These are phyloP conservation scores for Dasypus novemcinctus DNA, from an alignment of 2,113 vertebrate species.

Conservation along the genomic window DNA sequence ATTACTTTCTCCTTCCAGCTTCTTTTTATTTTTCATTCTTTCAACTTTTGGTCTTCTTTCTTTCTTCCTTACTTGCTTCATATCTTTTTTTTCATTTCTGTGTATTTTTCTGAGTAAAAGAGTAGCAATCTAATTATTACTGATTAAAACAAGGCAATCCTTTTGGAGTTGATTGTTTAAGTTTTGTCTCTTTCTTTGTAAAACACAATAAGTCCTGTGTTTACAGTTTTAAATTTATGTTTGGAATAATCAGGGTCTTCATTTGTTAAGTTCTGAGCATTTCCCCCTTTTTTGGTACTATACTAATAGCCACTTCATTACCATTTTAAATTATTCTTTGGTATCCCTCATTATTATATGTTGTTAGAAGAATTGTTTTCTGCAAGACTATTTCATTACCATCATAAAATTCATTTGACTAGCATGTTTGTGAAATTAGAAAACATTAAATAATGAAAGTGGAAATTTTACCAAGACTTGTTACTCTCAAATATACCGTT, in stretches of 20 bases:
- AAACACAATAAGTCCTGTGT: conserved; percentile 51
- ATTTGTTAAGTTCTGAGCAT: conserved; percentile 45
- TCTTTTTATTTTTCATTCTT: not conserved
- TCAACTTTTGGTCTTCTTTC: not conserved
- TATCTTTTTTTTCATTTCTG: not conserved
- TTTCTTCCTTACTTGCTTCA: no score
- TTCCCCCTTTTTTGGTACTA: conserved; percentile 3
- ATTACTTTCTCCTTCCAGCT: not conserved
- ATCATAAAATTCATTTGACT: conserved; percentile 66
- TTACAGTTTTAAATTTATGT: conserved; percentile 53
- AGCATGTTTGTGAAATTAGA: conserved; percentile 47
- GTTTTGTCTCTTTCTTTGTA: conserved; percentile 41
- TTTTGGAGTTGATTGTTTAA: conserved; percentile 39
- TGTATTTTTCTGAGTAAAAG: no score
- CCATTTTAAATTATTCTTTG: conserved; percentile 65
- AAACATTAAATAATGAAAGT: conserved; percentile 55
- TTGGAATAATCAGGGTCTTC: conserved; percentile 56
- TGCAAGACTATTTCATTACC: conserved; percentile 52
- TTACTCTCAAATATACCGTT: conserved; percentile 51
- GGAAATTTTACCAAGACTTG: conserved; percentile 24
- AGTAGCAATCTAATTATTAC: conserved; percentile 55
- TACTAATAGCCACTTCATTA: conserved; percentile 67
- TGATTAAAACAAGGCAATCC: not conserved
- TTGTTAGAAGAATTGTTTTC: conserved; percentile 65
- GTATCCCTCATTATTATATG: conserved; percentile 63